A percentile compares a stretch with the other conserved stretches of the same genome.
Conservation (phyloP, 2,888 invertebrate genomes). For the Villa cingulata region DNA sequence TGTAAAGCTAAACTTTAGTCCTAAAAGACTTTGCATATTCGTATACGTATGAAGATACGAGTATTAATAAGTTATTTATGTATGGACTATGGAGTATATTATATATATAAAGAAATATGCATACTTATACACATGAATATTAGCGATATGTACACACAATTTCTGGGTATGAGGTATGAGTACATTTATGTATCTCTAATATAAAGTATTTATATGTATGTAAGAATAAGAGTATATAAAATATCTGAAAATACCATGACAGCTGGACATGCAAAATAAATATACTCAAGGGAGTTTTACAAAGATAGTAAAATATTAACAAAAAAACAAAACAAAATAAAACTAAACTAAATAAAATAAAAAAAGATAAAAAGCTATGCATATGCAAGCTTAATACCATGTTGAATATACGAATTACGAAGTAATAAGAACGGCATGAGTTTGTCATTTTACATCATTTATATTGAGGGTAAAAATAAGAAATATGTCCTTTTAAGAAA, state of each 20-base stretch:
- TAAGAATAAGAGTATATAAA: neutral
- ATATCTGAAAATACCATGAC: neutral
- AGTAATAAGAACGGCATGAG: neutral
- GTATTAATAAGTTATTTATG: too few species aligned
- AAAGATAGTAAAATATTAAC: neutral
- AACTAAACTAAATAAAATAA: neutral
- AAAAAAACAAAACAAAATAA: neutral
- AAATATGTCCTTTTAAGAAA: neutral
- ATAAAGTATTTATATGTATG: neutral
- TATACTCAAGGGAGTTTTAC: neutral
- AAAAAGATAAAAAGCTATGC: neutral
- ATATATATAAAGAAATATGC: too few species aligned
- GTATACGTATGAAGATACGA: too few species aligned
- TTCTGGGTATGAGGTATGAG: neutral
- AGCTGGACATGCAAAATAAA: neutral
- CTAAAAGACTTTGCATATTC: too few species aligned
- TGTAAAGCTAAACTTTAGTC: too few species aligned
- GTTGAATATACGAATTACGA: neutral
- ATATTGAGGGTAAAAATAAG: slow-evolving; percentile 6
- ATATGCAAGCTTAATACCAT: neutral
- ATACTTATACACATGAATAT: too few species aligned
- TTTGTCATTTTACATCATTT: neutral
- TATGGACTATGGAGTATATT: too few species aligned
- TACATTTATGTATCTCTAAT: too few species aligned
- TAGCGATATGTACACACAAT: too few species aligned